Evolutionary conservation across 1,140 invertebrate genomes (phyloP), one percentile per base, ranked within the genome.

Genomic region (Brachionus rotundiformis): DNA sequence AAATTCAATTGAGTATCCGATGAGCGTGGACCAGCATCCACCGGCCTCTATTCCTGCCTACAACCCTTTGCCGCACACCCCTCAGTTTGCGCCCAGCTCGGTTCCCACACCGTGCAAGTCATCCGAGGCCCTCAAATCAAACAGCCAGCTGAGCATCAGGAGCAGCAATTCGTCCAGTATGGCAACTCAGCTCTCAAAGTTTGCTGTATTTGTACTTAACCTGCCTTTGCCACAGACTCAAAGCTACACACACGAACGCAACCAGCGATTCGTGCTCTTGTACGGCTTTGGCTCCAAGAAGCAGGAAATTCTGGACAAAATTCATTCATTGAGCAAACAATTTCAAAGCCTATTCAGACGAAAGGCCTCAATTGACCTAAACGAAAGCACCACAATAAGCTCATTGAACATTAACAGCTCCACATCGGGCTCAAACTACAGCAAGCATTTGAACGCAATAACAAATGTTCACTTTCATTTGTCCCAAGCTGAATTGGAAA

Each of bases 341-440:
- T 94, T 98, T 61, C 92, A 93, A 84, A 96, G 96, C 89, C 88
- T 98, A 25, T 98, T 97, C 85, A 94, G 93, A 7, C 96, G 98
- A 85, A 97, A 98, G 87, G 96, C 95, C 84, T 95, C 94, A 83
- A 95, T 98, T 83, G 96, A 98, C 85, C 93, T 97, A 0, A 93
- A 92, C 0, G 95, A 96, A 86, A 94, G 89, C 82, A 86, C 86
- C 54, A 76, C 85, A 8, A 85, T 85, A 11, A 77, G 39, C 49
- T 61, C 63, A 25, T 39, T 82, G 23, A 73, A 44, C 16, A 54
- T 16, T 4, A 19, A 54, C 1, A 54, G 47, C 13, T 16, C 47
- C 10, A 16, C 1, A 4, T 54, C 59, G 31, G 31, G 16, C 31
- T 33, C 33, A 1, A 33, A 44, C 44, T 25, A 13, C n/a, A 73